These are phyloP conservation scores for Tragulus kanchil DNA, from an alignment of 2,113 vertebrate species.

Conservation along the genomic window DNA sequence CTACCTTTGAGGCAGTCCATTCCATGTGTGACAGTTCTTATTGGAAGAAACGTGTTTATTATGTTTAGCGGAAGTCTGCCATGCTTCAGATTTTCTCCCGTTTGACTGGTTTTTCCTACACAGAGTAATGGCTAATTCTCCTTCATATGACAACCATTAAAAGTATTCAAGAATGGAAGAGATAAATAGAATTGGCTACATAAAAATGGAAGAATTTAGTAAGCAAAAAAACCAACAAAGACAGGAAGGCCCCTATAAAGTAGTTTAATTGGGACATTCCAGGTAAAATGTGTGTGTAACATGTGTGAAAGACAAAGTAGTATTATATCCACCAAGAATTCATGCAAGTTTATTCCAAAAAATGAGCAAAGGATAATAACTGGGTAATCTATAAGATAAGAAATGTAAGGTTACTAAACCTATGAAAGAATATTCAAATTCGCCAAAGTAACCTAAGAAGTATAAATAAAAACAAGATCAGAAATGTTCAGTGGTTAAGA, in stretches of 20 bases:
- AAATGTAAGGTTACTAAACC: background rate
- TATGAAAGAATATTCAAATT: background rate
- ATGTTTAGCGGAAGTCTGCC: conserved; percentile 15
- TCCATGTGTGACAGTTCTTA: background rate
- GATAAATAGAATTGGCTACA: background rate
- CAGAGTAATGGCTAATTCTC: background rate
- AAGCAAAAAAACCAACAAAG: conserved; percentile 18
- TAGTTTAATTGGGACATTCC: background rate
- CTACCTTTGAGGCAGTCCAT: background rate
- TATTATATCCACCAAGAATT: background rate
- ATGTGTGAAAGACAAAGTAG: background rate
- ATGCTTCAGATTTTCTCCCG: background rate
- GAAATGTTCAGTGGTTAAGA: background rate
- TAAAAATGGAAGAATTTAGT: background rate
- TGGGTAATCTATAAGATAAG: background rate
- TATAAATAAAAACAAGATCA: background rate
- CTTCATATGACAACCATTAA: background rate
- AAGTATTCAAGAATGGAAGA: background rate
- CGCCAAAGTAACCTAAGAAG: background rate
- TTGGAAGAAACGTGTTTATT: conserved; percentile 37
- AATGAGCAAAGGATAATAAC: background rate
- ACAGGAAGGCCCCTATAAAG: background rate
- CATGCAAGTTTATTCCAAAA: background rate
- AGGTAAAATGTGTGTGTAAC: background rate
- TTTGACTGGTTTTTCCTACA: background rate